Evolutionary conservation across 1,140 invertebrate species (phyloP).

Genomic region (Triops longicaudatus): DNA sequence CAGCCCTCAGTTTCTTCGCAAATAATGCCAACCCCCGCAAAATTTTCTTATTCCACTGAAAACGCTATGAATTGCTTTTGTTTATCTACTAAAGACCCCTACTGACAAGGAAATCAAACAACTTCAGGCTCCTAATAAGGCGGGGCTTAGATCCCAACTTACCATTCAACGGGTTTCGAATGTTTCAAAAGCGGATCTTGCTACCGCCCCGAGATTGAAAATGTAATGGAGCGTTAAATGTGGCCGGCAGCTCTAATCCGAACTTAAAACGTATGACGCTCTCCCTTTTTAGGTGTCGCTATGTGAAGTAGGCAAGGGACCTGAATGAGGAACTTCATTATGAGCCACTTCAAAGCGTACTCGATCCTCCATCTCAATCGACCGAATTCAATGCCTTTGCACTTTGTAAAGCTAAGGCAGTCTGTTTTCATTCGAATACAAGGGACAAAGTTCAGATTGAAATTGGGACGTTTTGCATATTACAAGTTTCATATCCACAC

Average conservation of each 20-base stretch:
- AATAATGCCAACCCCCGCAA: not conserved
- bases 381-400: not conserved
- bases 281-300: conserved; percentile 4
- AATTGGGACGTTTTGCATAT: not conserved
- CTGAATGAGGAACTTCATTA: conserved; percentile 11
- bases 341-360: conserved; percentile 11
- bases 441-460: not conserved
- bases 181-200: not conserved
- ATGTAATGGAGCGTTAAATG: conserved; percentile 2
- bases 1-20: not conserved
- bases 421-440: not conserved
- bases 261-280: conserved; percentile 2
- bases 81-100: not conserved
- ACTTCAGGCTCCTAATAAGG: not conserved
- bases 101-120: conserved; percentile 2
- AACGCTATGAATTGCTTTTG: not conserved
- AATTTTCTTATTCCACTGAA: not conserved
- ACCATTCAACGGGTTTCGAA: not conserved
- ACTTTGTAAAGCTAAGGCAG: not conserved
- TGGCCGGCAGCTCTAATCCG: not conserved
- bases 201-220: not conserved
- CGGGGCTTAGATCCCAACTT: not conserved
- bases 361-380: conserved; percentile 1
- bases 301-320: not conserved
- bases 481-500: conserved; percentile 12